Base-by-base conservation (phyloP, 2,888 invertebrate genomes). In the Ectemnius cavifrons region DNA sequence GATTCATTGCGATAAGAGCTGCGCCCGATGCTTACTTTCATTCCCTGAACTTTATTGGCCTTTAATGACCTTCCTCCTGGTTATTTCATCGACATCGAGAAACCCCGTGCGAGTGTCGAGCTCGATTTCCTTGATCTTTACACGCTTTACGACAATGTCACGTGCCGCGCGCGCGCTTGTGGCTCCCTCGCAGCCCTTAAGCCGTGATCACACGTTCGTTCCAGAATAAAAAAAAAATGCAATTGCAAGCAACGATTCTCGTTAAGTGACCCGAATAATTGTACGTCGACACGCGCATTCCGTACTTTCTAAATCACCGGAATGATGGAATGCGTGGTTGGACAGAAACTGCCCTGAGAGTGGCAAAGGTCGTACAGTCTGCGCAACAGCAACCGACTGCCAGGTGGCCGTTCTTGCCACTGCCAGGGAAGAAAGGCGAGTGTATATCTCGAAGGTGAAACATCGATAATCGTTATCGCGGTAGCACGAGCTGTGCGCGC, bases 401-500 rank as follows among this genome's bases (percentile, higher is more conserved):
- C 37, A 37, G 37, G 37, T 37, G 37, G 37, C 37, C 37, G 37
- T 11, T 1, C 5, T 4, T 6, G 37, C 37, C 37, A 37, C 37
- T 37, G 61, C 59, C 45, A 63, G 58, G 63, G 28, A 57, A 45
- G 28, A 45, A 59, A 20, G 45, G 27, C 16, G 65, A 63, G 57
- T 4, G 37, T 20, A 67, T 81, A 73, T 66, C 73, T 77, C 45
- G 5, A 77, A 80, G 67, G 63, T 71, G 73, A 79, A 64, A 64
- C 71, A 78, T 71, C 75, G 76, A 78, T 76, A 79, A 79, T 78
- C 59, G 64, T 79, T 83, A 81, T 83, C 79, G 49, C 16, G 8
- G n/a, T 45, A 27, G 56, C 49, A 45, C 56, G 70, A n/a, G 62
- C 49, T 20, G 45, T 8, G 47, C 49, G 57, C 28, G 59, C 52